phyloP scores from a whole-genome alignment of 2,113 vertebrate genomes.

The Callorhinus ursinus region DNA sequence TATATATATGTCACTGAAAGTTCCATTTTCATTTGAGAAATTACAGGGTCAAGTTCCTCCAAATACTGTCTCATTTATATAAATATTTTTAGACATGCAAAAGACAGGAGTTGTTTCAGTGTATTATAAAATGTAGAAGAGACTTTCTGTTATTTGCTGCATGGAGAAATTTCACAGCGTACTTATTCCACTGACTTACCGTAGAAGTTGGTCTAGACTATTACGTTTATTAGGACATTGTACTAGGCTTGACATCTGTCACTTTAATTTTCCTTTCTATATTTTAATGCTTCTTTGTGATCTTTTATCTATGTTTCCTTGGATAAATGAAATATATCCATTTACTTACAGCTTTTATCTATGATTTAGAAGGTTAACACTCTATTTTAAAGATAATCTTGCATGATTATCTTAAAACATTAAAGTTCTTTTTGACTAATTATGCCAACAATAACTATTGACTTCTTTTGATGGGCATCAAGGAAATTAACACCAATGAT shows the following conservation, averaged over 20 bases:
- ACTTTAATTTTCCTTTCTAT: slow-evolving; percentile 10
- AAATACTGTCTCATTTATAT: neutral
- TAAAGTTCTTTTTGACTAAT: slow-evolving; percentile 63
- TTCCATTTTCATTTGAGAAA: slow-evolving; percentile 23
- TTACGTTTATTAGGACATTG: slow-evolving; percentile 12
- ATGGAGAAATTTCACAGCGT: neutral
- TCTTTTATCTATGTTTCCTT: slow-evolving; percentile 38
- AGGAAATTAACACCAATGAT: neutral
- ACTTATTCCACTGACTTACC: neutral
- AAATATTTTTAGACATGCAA: neutral
- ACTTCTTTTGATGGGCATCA: slow-evolving; percentile 33
- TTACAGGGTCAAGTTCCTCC: neutral
- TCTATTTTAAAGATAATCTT: slow-evolving; percentile 65
- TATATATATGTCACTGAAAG: neutral
- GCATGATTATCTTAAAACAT: slow-evolving; percentile 53
- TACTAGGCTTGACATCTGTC: slow-evolving; percentile 42
- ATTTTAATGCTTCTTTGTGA: slow-evolving; percentile 47
- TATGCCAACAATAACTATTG: slow-evolving; percentile 24
- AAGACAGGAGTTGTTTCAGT: neutral
- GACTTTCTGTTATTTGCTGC: neutral
- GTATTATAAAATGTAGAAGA: neutral
- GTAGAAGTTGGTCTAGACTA: slow-evolving; percentile 1
- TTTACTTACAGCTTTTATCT: slow-evolving; percentile 51
- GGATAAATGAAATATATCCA: slow-evolving; percentile 6
- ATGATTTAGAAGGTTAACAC: slow-evolving; percentile 48